Evolutionary conservation across 2,113 vertebrate genomes (phyloP).

Genomic region (Oxyura jamaicensis): DNA sequence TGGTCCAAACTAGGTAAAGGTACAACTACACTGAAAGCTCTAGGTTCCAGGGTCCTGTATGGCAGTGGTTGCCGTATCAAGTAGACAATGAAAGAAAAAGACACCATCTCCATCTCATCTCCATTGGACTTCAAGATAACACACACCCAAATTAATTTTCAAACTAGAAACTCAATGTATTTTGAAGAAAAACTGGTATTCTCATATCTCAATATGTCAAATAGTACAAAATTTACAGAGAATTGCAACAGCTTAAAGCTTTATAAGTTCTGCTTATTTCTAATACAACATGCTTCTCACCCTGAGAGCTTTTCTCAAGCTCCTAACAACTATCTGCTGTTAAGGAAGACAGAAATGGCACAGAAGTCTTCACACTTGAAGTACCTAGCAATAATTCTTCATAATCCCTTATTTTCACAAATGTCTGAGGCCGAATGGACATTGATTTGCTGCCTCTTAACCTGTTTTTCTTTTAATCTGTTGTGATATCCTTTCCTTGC

Average conservation of each 20-base stretch:
- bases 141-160: background rate
- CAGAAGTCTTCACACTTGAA: background rate
- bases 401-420: slow-evolving; percentile 56
- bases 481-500: slow-evolving; percentile 34
- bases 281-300: background rate
- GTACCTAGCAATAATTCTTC: slow-evolving; percentile 37
- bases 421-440: slow-evolving; percentile 40
- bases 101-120: background rate
- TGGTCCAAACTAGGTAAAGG: background rate
- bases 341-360: background rate
- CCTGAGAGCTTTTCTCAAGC: background rate
- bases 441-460: slow-evolving; percentile 58
- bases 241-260: background rate
- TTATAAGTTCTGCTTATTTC: background rate
- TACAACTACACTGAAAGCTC: background rate
- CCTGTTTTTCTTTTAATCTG: slow-evolving; percentile 51
- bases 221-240: background rate
- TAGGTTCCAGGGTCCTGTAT: background rate
- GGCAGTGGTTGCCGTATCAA: background rate
- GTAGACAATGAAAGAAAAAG: background rate
- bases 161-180: background rate
- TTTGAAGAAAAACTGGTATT: background rate
- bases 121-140: background rate
- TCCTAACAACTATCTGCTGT: background rate
- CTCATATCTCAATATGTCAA: background rate